Evolutionary conservation across 2,888 invertebrate species (phyloP), one percentile per base, ranked within the genome.

Genomic region (Synergus umbraculus): DNA sequence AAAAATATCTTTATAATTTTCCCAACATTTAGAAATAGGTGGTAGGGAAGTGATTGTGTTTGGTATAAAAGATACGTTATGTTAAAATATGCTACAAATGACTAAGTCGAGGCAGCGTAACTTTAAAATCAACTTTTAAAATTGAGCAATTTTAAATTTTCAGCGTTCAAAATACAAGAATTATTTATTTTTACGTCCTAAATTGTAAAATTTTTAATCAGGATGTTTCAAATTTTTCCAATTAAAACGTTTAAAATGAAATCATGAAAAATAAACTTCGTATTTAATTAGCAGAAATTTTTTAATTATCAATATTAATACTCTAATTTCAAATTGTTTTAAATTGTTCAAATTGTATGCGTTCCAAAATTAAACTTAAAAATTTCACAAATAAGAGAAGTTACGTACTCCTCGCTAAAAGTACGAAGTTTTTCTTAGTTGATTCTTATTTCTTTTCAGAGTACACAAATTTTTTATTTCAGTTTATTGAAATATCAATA

Each of bases 1-100:
- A 69, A 69, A 69, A 69, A 69, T 69, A 69, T 9, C 18, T 18
- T 18, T 18, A 9, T 69, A 15, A 69, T 69, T 44, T 69, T 9
- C 15, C 29, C 0, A 46, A 49, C 29, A 69, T 29, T 18, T 69
- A 46, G 15, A 29, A 46, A 8, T 46, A 49, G 7, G 22, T 58
- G 18, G n/a, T 58, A 18, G 18, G 54, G n/a, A 54, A 54, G n/a
- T 54, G 37, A 37, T 37, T 5, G 7, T 54, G 7, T n/a, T 2
- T 54, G 8, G n/a, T n/a, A 54, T n/a, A 8, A 54, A n/a, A 54
- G 8, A 54, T 2, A 58, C 54, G 54, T n/a, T 58, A 58, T 58
- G 54, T 58, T 58, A 1, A 58, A 18, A 9, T 58, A 9, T 54
- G 15, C 9, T 18, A 58, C 18, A 58, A 58, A 58, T 9, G n/a